Evolutionary conservation across 2,113 vertebrate species (phyloP).

Genomic region (Paramormyrops kingsleyae): DNA sequence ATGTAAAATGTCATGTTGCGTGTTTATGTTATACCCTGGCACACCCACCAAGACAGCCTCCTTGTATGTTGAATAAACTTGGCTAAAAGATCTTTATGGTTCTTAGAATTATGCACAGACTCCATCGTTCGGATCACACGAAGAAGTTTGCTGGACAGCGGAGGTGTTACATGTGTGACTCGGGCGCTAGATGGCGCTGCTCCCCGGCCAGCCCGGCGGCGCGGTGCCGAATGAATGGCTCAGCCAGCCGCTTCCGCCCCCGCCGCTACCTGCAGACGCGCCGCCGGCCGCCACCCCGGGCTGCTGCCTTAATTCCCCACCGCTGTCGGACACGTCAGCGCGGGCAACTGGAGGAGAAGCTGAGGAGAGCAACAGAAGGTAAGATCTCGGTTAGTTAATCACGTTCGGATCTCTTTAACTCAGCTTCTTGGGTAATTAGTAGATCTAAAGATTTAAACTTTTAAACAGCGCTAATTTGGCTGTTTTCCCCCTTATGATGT

Average conservation of each 20-base stretch:
- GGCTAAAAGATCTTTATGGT: not conserved
- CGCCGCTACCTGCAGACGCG: not conserved
- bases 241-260: not conserved
- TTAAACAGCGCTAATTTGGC: not conserved
- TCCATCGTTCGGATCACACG: not conserved
- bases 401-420: not conserved
- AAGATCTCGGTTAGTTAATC: not conserved
- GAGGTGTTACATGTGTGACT: not conserved
- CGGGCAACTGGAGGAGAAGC: conserved; percentile 29
- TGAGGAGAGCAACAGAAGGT: conserved; percentile 47
- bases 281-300: not conserved
- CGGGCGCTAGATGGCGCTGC: conserved; percentile 40
- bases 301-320: conserved; percentile 16
- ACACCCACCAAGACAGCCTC: not conserved
- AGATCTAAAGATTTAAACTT: not conserved
- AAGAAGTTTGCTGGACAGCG: not conserved
- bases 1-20: not conserved
- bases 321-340: conserved; percentile 27
- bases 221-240: not conserved
- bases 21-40: not conserved
- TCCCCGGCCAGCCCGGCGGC: not conserved
- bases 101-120: not conserved
- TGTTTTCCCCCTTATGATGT: not conserved
- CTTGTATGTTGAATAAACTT: not conserved
- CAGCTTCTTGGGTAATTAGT: not conserved